These are phyloP conservation scores for Xestoiulus laeticollis DNA, from an alignment of 2,888 invertebrate genomes.

Conservation along the genomic window DNA sequence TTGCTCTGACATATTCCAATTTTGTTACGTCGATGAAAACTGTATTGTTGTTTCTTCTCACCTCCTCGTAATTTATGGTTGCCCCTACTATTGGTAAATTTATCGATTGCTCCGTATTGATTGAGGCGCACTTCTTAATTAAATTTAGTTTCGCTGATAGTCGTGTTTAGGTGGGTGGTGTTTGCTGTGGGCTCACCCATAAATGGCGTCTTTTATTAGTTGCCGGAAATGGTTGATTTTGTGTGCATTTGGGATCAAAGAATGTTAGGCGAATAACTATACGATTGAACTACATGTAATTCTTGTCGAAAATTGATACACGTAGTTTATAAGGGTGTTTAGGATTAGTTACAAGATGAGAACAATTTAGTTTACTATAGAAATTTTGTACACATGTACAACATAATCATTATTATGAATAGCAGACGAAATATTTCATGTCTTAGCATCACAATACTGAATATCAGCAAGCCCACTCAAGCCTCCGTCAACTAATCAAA, in stretches of 20 bases:
- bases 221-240: not conserved
- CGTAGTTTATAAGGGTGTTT: too few species aligned
- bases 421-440: too few species aligned
- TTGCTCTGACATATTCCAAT: not conserved
- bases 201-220: not conserved
- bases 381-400: too few species aligned
- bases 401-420: too few species aligned
- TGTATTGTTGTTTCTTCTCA: not conserved
- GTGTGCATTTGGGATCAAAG: not conserved
- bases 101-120: slow-evolving; percentile 21
- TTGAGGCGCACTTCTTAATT: slow-evolving; percentile 33
- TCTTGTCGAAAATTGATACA: too few species aligned
- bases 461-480: too few species aligned
- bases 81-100: not conserved
- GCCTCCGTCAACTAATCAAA: too few species aligned
- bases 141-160: slow-evolving; percentile 1
- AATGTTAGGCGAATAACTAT: not conserved
- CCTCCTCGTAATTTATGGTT: not conserved
- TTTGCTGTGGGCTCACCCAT: not conserved
- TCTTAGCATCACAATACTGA: too few species aligned
- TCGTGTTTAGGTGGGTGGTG: not conserved
- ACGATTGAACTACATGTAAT: too few species aligned
- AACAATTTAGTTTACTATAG: too few species aligned
- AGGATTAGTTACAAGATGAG: too few species aligned
- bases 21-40: not conserved